Conservation (phyloP, 2,113 vertebrate genomes). For the Gavialis gangeticus region DNA sequence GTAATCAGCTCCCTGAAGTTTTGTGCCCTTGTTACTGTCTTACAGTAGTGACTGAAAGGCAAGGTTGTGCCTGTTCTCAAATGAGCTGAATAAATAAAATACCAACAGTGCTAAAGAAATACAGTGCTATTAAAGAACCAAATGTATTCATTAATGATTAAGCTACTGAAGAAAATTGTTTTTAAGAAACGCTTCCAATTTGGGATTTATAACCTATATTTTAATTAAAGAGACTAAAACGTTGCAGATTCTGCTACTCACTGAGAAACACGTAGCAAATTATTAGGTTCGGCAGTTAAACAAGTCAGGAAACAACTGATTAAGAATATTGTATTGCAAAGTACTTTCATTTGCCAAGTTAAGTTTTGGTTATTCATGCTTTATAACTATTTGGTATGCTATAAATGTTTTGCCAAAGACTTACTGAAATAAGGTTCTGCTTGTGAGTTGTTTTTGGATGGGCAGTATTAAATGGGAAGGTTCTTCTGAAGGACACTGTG, state of each 20-base stretch:
- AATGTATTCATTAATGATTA: constrained; percentile 19
- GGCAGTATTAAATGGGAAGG: neutral
- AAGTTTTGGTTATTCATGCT: neutral
- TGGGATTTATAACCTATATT: neutral
- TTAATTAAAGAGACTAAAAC: constrained; percentile 30
- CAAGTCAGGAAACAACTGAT: constrained; percentile 16
- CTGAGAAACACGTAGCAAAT: constrained; percentile 23
- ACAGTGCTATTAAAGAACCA: neutral
- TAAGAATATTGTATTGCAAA: neutral
- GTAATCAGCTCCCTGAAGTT: neutral
- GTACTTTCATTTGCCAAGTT: neutral
- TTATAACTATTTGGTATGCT: neutral
- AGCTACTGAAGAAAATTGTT: constrained; percentile 4
- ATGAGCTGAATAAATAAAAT: neutral
- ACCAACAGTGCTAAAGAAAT: neutral
- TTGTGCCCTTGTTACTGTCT: neutral
- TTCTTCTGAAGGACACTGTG: neutral
- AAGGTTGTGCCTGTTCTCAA: neutral
- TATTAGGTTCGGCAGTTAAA: constrained; percentile 34
- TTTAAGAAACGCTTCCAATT: neutral
- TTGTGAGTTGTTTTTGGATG: neutral
- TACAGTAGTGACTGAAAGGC: neutral
- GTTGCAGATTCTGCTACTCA: constrained; percentile 14
- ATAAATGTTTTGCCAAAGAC: neutral
- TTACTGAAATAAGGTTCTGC: neutral